Base-by-base conservation (phyloP, 1,140 invertebrate species). In the Prorops nasuta region DNA sequence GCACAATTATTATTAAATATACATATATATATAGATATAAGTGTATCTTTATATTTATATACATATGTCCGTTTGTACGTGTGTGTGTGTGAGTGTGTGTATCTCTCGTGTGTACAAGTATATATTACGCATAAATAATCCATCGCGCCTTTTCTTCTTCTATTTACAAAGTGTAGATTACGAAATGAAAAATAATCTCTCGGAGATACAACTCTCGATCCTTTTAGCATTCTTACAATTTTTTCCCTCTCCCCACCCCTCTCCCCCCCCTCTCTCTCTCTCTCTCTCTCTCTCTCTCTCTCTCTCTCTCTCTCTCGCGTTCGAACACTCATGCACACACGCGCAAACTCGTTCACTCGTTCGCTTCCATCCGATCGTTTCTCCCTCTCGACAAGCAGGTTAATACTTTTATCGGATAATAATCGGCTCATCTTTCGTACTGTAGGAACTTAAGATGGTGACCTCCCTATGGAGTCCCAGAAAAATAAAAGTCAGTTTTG, bases 361-460 rank as follows among this genome's bases (percentile, higher is more conserved):
- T 47, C 36, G 37, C n/a, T 39, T 44, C 38, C 24, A 38, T 32
- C 19, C n/a, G n/a, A n/a, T n/a, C 32, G 24, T 43, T 28, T 45
- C 20, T 37, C 12, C 37, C 24, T 28, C 42, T 22, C 22, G 56
- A 61, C 52, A 61, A 67, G 51, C 49, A 63, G 58, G 45, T 63
- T 60, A 58, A 67, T 63, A 59, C 55, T 56, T 56, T 51, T 41
- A 55, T 39, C 51, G 51, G 54, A 63, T 62, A 64, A 58, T 60
- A 54, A 46, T 68, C 55, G 58, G 63, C 60, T 65, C 63, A 71
- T 73, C 58, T 59, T 56, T 60, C 63, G 56, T 70, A 64, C 64
- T 60, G 60, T 72, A 74, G 72, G 72, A 74, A 74, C 72, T 74
- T 70, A 73, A 66, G 69, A 73, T 72, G 69, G 61, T 57, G 69